Evolutionary conservation across 2,888 invertebrate genomes (phyloP).

Genomic region (Ophion costatus): DNA sequence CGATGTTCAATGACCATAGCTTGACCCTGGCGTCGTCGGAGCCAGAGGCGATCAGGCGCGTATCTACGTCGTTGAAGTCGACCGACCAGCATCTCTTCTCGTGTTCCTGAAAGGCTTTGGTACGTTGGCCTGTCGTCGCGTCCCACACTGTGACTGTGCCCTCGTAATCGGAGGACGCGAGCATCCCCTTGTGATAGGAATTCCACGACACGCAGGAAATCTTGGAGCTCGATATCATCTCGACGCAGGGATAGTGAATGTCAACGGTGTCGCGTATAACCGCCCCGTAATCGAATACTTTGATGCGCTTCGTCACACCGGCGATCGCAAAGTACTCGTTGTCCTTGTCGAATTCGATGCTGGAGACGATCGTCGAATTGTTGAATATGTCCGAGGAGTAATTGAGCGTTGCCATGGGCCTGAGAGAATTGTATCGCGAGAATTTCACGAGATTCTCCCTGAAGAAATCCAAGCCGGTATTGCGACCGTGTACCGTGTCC

Average conservation of each 20-base stretch:
- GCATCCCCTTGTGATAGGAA: constrained; percentile 93
- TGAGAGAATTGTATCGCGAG: constrained; percentile 90
- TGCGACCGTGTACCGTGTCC: constrained; percentile 70
- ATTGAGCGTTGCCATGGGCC: constrained; percentile 93
- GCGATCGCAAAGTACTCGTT: constrained; percentile 98
- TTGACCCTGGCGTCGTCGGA: constrained; percentile 97
- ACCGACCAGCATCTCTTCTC: constrained; percentile 98
- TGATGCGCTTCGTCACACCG: constrained; percentile 97
- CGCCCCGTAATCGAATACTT: constrained; percentile 95
- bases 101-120: constrained; percentile 93
- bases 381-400: constrained; percentile 96
- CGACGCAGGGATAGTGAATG: constrained; percentile 95
- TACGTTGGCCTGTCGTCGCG: constrained; percentile 90
- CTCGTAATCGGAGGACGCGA: constrained; percentile 97
- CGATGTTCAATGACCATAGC: constrained; percentile 95
- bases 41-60: constrained; percentile 94
- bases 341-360: constrained; percentile 98
- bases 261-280: constrained; percentile 94
- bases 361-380: constrained; percentile 93
- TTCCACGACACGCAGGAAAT: constrained; percentile 98
- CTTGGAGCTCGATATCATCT: constrained; percentile 96
- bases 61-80: constrained; percentile 96
- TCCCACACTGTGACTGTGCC: constrained; percentile 98
- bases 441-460: constrained; percentile 94
- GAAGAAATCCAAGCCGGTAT: constrained; percentile 89